These are phyloP conservation scores for Physella acuta DNA, from an alignment of 1,140 invertebrate species.

Conservation along the genomic window DNA sequence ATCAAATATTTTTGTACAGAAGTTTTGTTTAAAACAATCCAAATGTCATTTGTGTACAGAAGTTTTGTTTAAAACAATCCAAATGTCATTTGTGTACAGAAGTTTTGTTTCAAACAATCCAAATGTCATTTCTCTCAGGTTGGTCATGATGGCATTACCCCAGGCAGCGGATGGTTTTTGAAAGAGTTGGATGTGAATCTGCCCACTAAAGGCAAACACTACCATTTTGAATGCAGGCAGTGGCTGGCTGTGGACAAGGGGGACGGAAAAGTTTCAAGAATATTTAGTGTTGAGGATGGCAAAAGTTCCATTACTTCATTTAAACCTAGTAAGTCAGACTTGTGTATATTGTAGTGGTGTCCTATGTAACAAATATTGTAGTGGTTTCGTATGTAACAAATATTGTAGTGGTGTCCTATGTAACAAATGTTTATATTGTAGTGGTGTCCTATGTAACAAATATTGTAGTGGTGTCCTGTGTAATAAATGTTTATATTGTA, in stretches of 20 bases:
- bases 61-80: neutral
- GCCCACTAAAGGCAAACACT: slow-evolving; percentile 58
- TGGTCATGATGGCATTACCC: slow-evolving; percentile 56
- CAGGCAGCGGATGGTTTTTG: slow-evolving; percentile 57
- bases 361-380: slow-evolving; percentile 61
- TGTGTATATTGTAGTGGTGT: slow-evolving; percentile 50
- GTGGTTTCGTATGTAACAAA: too few species aligned
- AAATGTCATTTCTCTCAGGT: slow-evolving; percentile 36
- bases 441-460: slow-evolving; percentile 55
- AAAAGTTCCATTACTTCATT: slow-evolving; percentile 54
- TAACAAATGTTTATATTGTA: slow-evolving; percentile 60
- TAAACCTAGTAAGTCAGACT: slow-evolving; percentile 48
- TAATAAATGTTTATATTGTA: slow-evolving; percentile 60
- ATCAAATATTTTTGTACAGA: too few species aligned
- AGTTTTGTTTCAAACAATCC: neutral
- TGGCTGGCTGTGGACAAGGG: slow-evolving; percentile 57
- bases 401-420: slow-evolving; percentile 57
- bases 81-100: neutral
- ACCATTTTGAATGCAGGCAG: slow-evolving; percentile 52
- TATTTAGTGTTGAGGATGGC: slow-evolving; percentile 54
- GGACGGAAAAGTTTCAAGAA: slow-evolving; percentile 53
- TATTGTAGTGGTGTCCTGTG: slow-evolving; percentile 57
- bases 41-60: neutral
- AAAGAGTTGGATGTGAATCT: slow-evolving; percentile 56
- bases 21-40: too few species aligned